phyloP scores from a whole-genome alignment of 1,140 invertebrate species.

The Drosophila pseudoobscura region DNA sequence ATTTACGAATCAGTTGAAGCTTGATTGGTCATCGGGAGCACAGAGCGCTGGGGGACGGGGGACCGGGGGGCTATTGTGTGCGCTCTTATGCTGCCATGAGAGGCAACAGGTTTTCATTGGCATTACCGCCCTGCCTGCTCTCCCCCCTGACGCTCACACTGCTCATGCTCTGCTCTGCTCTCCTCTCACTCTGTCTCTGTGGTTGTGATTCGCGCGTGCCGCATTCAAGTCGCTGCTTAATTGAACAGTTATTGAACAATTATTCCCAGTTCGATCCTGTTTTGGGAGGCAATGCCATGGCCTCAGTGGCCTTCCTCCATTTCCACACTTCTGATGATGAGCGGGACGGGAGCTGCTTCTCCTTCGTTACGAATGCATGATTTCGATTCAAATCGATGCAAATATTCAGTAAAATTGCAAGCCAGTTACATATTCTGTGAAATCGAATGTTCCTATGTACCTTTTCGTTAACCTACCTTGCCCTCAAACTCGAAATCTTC shows the following conservation, averaged over 20 bases:
- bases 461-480: neutral
- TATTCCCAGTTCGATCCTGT: constrained; percentile 64
- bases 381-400: too few relatives aligned
- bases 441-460: neutral
- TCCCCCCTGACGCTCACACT: too few relatives aligned
- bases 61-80: constrained; percentile 13
- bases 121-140: neutral
- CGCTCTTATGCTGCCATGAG: constrained; percentile 48
- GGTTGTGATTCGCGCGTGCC: constrained; percentile 54
- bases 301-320: constrained; percentile 6
- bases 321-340: constrained; percentile 4
- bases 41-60: neutral
- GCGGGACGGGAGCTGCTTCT: neutral
- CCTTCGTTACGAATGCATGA: too few relatives aligned
- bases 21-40: neutral
- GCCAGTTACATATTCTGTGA: too few relatives aligned
- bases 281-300: constrained; percentile 34
- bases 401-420: too few relatives aligned
- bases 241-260: constrained; percentile 65
- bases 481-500: too few relatives aligned
- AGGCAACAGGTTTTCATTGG: constrained; percentile 67
- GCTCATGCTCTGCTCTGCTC: neutral
- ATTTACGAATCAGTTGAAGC: constrained; percentile 50
- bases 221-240: constrained; percentile 51
- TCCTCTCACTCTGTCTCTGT: neutral